phyloP scores from a whole-genome alignment of 2,113 vertebrate genomes.

The Nycticryphes semicollaris region DNA sequence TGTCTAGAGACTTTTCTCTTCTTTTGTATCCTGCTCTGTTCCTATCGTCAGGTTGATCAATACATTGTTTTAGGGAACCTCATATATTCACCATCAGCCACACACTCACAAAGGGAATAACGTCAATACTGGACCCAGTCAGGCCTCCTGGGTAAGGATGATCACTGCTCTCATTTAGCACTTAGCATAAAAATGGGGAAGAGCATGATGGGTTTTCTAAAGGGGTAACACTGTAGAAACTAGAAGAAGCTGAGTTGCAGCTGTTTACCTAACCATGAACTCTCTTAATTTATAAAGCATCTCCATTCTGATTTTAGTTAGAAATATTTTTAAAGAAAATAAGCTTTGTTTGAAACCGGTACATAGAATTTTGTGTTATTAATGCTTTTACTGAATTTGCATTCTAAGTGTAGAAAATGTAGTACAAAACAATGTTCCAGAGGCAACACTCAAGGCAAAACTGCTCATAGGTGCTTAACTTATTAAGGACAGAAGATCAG shows the following conservation, averaged over 20 bases:
- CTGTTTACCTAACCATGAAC: not conserved
- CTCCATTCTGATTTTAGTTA: not conserved
- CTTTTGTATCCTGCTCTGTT: not conserved
- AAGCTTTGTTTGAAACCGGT: not conserved
- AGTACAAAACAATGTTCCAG: not conserved
- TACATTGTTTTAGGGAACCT: not conserved
- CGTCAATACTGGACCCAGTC: not conserved
- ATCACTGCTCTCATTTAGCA: not conserved
- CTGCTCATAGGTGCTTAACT: not conserved
- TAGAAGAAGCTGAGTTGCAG: not conserved
- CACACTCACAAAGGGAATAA: not conserved
- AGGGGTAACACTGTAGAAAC: not conserved
- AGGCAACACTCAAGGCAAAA: not conserved
- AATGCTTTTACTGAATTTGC: not conserved
- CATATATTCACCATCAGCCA: not conserved
- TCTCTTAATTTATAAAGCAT: not conserved
- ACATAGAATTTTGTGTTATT: not conserved
- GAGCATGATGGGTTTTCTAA: not conserved
- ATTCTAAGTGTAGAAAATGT: not conserved
- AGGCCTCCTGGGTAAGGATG: not conserved
- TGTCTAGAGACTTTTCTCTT: not conserved
- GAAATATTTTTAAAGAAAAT: not conserved
- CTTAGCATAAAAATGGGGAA: constrained; percentile 9
- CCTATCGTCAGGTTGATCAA: not conserved
- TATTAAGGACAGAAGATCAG: not conserved